Percentiles rank a stretch among this genome's conserved stretches.
phyloP scores from a whole-genome alignment of 1,140 invertebrate species.

The Diprion similis region DNA sequence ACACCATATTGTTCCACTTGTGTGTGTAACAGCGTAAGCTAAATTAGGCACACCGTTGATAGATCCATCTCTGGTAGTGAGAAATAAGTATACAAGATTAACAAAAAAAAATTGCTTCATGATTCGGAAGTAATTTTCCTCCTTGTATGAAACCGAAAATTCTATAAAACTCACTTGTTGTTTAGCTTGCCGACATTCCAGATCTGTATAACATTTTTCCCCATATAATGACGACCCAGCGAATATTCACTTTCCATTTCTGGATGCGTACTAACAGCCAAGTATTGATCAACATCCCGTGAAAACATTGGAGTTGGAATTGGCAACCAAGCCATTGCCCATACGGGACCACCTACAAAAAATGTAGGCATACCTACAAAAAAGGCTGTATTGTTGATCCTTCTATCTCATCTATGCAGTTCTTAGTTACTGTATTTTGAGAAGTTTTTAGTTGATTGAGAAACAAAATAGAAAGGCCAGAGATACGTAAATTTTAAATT shows the following conservation, averaged over 20 bases:
- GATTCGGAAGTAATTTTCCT: neutral
- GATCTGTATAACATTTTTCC: conserved; percentile 65
- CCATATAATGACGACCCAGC: conserved; percentile 48
- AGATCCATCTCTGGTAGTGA: conserved; percentile 20
- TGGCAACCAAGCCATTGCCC: conserved; percentile 66
- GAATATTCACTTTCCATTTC: conserved; percentile 56
- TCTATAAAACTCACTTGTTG: conserved; percentile 46
- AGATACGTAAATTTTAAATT: neutral
- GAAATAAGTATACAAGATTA: conserved; percentile 9
- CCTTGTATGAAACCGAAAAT: neutral
- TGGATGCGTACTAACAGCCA: conserved; percentile 63
- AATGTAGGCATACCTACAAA: conserved; percentile 57
- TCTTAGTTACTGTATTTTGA: no score
- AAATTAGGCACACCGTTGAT: conserved; percentile 45
- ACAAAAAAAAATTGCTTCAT: neutral
- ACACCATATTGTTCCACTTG: conserved; percentile 72
- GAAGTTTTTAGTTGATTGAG: conserved; percentile 9
- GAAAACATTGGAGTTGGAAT: conserved; percentile 54
- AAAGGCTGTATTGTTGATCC: neutral
- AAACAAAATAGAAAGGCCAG: neutral
- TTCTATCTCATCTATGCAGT: no score
- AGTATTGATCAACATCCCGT: conserved; percentile 55
- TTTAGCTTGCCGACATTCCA: conserved; percentile 64
- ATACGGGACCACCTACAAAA: conserved; percentile 69
- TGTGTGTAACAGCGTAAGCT: conserved; percentile 67